Percentiles rank a stretch among this genome's conserved stretches.
Conservation (phyloP, 2,888 invertebrate genomes). For the Dynastes maya region DNA sequence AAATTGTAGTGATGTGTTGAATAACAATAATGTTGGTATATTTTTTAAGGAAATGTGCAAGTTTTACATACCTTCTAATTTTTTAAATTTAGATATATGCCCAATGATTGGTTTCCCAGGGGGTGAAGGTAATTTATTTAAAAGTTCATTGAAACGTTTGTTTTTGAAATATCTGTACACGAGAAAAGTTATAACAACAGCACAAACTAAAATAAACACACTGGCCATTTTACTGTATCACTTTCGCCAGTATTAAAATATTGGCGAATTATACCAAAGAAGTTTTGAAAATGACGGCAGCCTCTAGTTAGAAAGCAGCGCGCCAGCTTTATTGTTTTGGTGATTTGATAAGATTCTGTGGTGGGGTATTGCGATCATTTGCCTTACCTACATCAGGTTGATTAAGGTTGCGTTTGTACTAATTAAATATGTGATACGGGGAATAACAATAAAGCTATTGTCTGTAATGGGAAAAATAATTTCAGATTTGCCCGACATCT, state of each 20-base stretch:
- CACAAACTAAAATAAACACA: conserved; percentile 30
- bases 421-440: too few relatives aligned
- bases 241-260: not conserved
- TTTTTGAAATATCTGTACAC: conserved; percentile 48
- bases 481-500: too few relatives aligned
- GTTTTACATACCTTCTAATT: conserved; percentile 57
- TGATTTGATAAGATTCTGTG: too few relatives aligned
- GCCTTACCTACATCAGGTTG: too few relatives aligned
- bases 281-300: not conserved
- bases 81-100: conserved; percentile 62
- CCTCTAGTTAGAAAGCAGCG: not conserved
- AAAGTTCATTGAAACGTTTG: conserved; percentile 48
- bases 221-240: conserved; percentile 37
- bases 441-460: too few relatives aligned
- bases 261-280: too few relatives aligned
- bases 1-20: too few relatives aligned
- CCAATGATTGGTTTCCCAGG: conserved; percentile 64
- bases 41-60: not conserved
- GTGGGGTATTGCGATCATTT: too few relatives aligned
- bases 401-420: too few relatives aligned
- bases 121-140: conserved; percentile 62
- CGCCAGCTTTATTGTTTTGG: too few relatives aligned
- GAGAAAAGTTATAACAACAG: conserved; percentile 26
- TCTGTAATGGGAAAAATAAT: too few relatives aligned
- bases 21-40: too few relatives aligned